Conservation (phyloP, 2,113 vertebrate species). For the Manacus vitellinus region DNA sequence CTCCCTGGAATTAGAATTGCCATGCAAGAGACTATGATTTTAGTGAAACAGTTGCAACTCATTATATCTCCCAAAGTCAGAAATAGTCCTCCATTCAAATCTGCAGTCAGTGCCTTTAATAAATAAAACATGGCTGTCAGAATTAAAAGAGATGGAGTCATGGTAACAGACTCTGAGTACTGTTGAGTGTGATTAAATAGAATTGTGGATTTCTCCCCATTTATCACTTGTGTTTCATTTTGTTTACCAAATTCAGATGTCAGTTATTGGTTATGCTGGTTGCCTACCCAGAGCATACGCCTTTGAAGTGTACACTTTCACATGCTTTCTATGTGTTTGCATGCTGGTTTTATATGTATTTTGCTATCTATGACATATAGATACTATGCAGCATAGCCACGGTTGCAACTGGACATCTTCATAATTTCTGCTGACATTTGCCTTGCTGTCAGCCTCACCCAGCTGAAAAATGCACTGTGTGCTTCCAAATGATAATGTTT, state of each 20-base stretch:
- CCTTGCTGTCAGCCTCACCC: not conserved
- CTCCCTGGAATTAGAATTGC: not conserved
- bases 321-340: not conserved
- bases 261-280: not conserved
- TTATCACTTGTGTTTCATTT: conserved; percentile 16
- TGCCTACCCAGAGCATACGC: not conserved
- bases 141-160: not conserved
- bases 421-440: not conserved
- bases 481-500: not conserved
- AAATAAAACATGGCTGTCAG: conserved; percentile 2
- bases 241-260: not conserved
- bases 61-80: not conserved
- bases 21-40: not conserved
- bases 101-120: not conserved
- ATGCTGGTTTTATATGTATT: not conserved
- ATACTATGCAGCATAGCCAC: not conserved
- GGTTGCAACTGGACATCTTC: not conserved
- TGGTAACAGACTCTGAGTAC: not conserved
- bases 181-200: not conserved
- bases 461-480: not conserved
- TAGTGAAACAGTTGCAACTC: not conserved
- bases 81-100: not conserved
- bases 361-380: not conserved
- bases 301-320: not conserved
- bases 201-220: not conserved